phyloP scores from a whole-genome alignment of 2,797 vertebrate species.

The Semotilus atromaculatus region DNA sequence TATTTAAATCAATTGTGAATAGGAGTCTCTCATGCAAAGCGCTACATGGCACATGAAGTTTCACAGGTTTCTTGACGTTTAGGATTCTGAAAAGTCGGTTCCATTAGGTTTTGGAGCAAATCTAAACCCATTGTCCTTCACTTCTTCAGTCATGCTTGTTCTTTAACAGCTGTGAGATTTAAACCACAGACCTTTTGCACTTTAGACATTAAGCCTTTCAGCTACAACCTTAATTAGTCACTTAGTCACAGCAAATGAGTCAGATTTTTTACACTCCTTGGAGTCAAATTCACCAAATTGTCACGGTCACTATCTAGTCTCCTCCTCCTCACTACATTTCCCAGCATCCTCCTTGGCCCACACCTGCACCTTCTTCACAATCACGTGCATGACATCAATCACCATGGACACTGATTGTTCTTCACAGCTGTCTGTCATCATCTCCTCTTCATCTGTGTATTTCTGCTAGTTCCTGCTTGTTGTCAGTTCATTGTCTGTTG shows the following conservation, averaged over 20 bases:
- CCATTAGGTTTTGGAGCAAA: not conserved
- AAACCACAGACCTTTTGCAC: not conserved
- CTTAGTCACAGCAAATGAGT: not conserved
- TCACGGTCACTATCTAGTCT: too few relatives aligned
- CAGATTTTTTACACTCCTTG: not conserved
- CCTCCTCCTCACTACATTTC: too few relatives aligned
- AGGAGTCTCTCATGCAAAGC: too few relatives aligned
- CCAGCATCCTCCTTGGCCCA: too few relatives aligned
- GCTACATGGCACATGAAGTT: not conserved
- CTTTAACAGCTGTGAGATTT: not conserved
- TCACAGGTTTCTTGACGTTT: not conserved
- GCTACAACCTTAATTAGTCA: constrained; percentile 8
- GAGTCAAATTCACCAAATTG: not conserved
- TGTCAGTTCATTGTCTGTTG: too few relatives aligned
- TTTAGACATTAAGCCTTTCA: constrained; percentile 18
- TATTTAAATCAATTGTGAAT: too few relatives aligned
- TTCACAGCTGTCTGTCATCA: too few relatives aligned
- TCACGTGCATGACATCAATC: too few relatives aligned
- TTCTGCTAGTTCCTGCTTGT: too few relatives aligned
- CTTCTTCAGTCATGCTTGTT: not conserved
- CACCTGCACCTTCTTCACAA: too few relatives aligned
- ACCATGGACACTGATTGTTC: too few relatives aligned
- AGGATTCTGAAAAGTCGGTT: not conserved
- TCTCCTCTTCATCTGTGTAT: too few relatives aligned
- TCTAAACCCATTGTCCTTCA: not conserved